Conservation (phyloP, 2,113 vertebrate genomes). For the Erinaceus europaeus region DNA sequence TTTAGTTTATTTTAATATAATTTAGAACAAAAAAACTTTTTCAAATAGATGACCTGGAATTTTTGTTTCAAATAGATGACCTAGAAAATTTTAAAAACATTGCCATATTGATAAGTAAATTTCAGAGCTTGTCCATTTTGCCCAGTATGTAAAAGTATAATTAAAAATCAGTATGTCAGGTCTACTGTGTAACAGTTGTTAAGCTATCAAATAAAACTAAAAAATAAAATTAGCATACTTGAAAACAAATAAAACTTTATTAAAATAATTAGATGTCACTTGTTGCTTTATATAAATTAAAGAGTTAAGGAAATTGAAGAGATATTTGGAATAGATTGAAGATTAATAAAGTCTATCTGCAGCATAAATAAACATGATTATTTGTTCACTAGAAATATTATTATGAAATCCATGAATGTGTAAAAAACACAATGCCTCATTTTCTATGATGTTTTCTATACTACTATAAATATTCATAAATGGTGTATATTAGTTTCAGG, state of each 20-base stretch:
- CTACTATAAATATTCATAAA: constrained; percentile 52
- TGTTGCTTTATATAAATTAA: constrained; percentile 47
- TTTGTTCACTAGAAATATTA: constrained; percentile 50
- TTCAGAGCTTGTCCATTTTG: neutral
- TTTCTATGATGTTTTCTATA: constrained; percentile 3
- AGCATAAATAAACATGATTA: constrained; percentile 57
- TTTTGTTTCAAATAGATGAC: neutral
- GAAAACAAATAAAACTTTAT: constrained; percentile 54
- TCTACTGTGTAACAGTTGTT: constrained; percentile 2
- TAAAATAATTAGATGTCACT: constrained; percentile 42
- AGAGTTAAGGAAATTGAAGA: constrained; percentile 47
- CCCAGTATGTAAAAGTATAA: neutral
- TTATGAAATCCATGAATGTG: constrained; percentile 30
- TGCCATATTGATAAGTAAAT: neutral
- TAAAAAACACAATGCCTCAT: neutral
- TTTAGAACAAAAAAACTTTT: neutral
- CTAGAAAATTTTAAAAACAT: neutral
- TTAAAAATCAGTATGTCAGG: neutral
- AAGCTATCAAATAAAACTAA: constrained; percentile 22
- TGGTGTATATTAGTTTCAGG: constrained; percentile 24
- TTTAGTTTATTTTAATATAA: neutral
- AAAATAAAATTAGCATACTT: constrained; percentile 10
- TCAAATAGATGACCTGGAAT: neutral
- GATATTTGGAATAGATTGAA: constrained; percentile 34
- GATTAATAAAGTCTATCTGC: constrained; percentile 50